Base-by-base conservation (phyloP, 2,888 invertebrate species). In the Cephus rjabovi region DNA sequence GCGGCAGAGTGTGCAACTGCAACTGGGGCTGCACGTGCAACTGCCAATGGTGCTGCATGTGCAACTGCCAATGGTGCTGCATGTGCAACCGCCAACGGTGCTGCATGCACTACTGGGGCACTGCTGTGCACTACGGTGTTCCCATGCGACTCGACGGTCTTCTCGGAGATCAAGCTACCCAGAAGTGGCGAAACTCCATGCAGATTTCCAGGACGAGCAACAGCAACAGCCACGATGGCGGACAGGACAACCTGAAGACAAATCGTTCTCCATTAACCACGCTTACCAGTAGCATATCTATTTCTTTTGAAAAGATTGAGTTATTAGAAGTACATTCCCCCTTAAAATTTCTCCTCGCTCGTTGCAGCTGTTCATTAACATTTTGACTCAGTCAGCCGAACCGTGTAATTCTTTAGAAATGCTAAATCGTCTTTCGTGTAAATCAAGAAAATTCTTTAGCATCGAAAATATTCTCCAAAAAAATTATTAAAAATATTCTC, bases 51-150 rank as follows among this genome's bases (percentile, higher is more conserved):
- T 1, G 31, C 31, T 1, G 31, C 31, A 31, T 81, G 79, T 33
- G 81, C 90, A 30, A 91, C 78, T 12, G 91, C 74, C 6, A 88
- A 79, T 15, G 89, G 85, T 12, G 86, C 84, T 35, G 86, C 79
- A 77, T 85, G 81, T 1, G 77, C 77, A 23, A 83, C 56, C 11
- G 74, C 70, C 1, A 70, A 30, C 11, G 70, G 93, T 79, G 93
- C 93, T 77, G 93, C 92, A 80, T 93, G 92, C 77, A 92, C 93
- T 80, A 93, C 90, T 83, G 81, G 90, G 11, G 92, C 86, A 75
- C 93, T 91, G 0, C 92, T 90, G 40, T 92, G 91, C 79, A 93
- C 90, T 2, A 93, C 92, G 15, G 92, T 84, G 81, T 87, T 88
- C 30, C 89, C 87, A 77, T 89, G 89, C 11, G 87, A 86, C 77